These are phyloP conservation scores for Mylabris phalerata DNA, from an alignment of 1,140 invertebrate species.

Conservation along the genomic window DNA sequence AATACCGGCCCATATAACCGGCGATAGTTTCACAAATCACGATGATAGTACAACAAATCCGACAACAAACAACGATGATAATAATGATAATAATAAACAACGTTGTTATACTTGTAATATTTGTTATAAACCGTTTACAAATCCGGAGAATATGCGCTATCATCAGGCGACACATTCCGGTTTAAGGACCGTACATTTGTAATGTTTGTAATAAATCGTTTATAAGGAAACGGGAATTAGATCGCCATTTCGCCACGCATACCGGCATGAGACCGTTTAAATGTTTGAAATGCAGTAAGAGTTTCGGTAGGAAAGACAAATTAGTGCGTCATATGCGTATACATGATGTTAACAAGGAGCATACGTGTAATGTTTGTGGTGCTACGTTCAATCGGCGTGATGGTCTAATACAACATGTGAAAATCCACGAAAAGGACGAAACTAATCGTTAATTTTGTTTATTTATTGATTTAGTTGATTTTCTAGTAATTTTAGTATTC, in stretches of 20 bases:
- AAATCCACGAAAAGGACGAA: slow-evolving; percentile 21
- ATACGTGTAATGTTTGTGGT: slow-evolving; percentile 27
- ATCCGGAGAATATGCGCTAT: slow-evolving; percentile 31
- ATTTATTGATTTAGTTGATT: neutral
- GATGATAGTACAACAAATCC: slow-evolving; percentile 8
- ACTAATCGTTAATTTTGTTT: neutral
- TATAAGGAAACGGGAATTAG: slow-evolving; percentile 54
- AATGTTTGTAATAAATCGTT: slow-evolving; percentile 57
- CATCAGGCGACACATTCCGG: slow-evolving; percentile 32
- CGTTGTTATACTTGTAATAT: slow-evolving; percentile 42
- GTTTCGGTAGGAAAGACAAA: slow-evolving; percentile 59
- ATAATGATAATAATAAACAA: neutral
- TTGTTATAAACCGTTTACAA: slow-evolving; percentile 49
- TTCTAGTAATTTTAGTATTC: neutral
- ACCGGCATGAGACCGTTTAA: slow-evolving; percentile 54
- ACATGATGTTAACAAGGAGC: slow-evolving; percentile 44
- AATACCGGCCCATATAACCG: slow-evolving; percentile 48
- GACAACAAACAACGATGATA: neutral
- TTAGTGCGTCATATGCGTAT: slow-evolving; percentile 56
- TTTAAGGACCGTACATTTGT: slow-evolving; percentile 44
- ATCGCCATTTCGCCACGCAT: slow-evolving; percentile 54
- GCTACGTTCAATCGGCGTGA: slow-evolving; percentile 33
- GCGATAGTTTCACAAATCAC: slow-evolving; percentile 39
- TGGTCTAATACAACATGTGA: slow-evolving; percentile 31
- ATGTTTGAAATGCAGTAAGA: slow-evolving; percentile 55